Percentiles rank a stretch among this genome's conserved stretches.
Conservation (phyloP, 2,113 vertebrate species). For the Eulemur macaco region DNA sequence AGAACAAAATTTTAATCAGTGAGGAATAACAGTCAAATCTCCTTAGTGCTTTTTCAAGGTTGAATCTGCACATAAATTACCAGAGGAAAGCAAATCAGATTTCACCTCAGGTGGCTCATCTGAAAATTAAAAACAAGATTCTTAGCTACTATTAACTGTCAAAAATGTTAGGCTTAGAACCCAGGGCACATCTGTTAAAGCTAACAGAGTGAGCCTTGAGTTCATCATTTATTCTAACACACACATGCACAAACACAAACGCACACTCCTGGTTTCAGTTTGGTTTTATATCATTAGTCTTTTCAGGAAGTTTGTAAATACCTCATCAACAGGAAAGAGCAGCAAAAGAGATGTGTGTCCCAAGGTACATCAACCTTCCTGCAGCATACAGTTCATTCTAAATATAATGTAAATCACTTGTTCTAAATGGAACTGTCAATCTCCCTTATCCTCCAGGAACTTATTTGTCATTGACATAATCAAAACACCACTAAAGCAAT, state of each 20-base stretch:
- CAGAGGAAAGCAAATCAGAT: slow-evolving; percentile 39
- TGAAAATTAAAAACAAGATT: slow-evolving; percentile 44
- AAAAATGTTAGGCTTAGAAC: neutral
- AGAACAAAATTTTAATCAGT: slow-evolving; percentile 23
- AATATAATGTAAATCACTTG: neutral
- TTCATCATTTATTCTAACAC: neutral
- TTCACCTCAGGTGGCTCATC: neutral
- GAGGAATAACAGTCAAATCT: neutral
- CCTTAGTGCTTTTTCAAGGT: neutral
- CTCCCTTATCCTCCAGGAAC: neutral
- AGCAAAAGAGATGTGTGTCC: neutral
- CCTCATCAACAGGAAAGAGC: slow-evolving; percentile 1
- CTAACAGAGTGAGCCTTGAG: neutral
- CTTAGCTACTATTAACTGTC: neutral
- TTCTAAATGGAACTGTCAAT: neutral
- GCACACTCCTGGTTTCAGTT: neutral
- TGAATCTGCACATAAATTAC: slow-evolving; percentile 39
- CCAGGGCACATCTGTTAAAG: neutral
- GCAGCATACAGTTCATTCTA: neutral
- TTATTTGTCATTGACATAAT: neutral
- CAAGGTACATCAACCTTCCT: neutral
- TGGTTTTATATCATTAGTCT: neutral
- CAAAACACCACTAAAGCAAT: neutral
- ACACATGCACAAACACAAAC: neutral
- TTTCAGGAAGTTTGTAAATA: slow-evolving; percentile 60